Percentiles rank a stretch among this genome's conserved stretches.
Evolutionary conservation across 2,888 invertebrate genomes (phyloP).

Genomic region (Oconnorella tubifera): DNA sequence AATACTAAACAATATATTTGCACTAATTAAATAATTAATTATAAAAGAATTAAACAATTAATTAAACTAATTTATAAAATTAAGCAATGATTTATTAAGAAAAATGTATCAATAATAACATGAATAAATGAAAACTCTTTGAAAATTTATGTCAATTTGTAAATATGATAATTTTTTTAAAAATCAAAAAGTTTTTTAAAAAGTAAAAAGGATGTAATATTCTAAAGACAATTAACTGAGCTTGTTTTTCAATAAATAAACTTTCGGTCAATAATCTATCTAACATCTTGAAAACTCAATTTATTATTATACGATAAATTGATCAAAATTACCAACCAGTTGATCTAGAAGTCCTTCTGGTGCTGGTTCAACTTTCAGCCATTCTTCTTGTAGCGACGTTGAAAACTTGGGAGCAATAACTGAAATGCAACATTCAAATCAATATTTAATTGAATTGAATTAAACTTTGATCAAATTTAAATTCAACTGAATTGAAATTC

Average conservation of each 20-base stretch:
- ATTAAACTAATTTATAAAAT: no score
- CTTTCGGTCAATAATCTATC: no score
- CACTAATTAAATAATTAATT: not conserved
- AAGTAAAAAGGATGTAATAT: not conserved
- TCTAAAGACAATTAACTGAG: not conserved
- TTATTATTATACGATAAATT: no score
- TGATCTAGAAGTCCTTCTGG: conserved; percentile 90
- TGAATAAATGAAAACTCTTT: no score
- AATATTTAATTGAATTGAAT: not conserved
- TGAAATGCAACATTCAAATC: conserved; percentile 14
- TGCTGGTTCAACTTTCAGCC: conserved; percentile 80
- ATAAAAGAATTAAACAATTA: no score
- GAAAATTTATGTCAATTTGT: no score
- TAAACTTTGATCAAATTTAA: no score
- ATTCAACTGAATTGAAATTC: no score
- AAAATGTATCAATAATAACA: no score
- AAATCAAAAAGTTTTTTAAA: not conserved
- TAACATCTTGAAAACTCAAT: no score
- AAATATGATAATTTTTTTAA: not conserved
- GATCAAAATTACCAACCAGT: conserved; percentile 65
- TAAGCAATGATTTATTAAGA: no score
- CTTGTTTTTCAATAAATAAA: no score
- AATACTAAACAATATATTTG: not conserved
- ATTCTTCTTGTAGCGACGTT: conserved; percentile 69
- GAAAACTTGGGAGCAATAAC: conserved; percentile 23